Evolutionary conservation across 2,797 vertebrate genomes (phyloP), one percentile per base, ranked within the genome.

Genomic region (Molossus alvarezi): DNA sequence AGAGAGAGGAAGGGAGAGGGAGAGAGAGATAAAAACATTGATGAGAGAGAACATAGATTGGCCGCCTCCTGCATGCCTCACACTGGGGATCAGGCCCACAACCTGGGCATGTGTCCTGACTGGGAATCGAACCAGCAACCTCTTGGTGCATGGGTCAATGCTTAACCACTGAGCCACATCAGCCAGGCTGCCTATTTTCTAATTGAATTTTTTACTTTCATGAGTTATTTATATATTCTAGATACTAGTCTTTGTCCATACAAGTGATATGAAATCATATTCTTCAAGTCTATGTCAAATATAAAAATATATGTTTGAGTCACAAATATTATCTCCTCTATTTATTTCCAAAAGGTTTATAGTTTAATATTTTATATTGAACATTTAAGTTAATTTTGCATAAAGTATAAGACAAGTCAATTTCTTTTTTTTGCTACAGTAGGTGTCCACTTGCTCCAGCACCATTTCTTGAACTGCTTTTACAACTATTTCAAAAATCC

Each of bases 121-220:
- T 45, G 41, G 41, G 41, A 45, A 45, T 45, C 41, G 3, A 45
- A 45, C 41, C 41, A 6, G 41, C 41, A 45, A 45, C 41, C 41
- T 45, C 41, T 45, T 45, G 41, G 41, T 45, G 41, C 41, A 45
- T 45, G 41, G 41, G 41, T 45, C 41, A 6, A 45, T 6, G 6
- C 41, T 45, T 6, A 45, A 45, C 41, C 41, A 45, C 41, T 45
- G 41, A 45, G 41, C 41, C 41, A 45, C 6, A 6, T 45, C 41
- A 45, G 41, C 41, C 41, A 45, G 41, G 41, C 41, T 45, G 41
- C 11, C 10, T 3, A 60, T 91, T 91, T 87, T 77, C 62, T 71
- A 41, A 51, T 80, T 27, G 51, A 69, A 9, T 51, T 65, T 88
- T 95, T 93, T 60, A 72, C n/a, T 72, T 95, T 91, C 71, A 25